These are phyloP conservation scores for Disparrhopalites patrizii DNA, from an alignment of 2,888 invertebrate genomes.

Conservation along the genomic window DNA sequence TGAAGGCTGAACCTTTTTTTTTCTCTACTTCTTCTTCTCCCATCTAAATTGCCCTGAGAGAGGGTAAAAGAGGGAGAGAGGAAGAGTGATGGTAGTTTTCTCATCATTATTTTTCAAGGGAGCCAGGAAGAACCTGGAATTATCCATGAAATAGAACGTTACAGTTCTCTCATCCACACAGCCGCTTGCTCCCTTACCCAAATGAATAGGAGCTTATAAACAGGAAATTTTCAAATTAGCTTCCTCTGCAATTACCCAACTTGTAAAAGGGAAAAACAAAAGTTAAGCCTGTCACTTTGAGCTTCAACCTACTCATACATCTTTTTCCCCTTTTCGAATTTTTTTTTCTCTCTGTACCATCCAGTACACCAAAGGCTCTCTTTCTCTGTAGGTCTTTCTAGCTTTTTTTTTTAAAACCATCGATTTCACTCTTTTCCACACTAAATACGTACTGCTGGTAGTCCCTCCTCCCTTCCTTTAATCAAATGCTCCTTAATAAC, in stretches of 20 bases:
- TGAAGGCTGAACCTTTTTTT: conserved; percentile 38
- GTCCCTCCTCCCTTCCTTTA: no score
- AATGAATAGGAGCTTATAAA: conserved; percentile 41
- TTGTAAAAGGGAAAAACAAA: conserved; percentile 12
- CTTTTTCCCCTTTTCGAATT: neutral
- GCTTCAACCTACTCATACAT: conserved; percentile 7
- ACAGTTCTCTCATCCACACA: conserved; percentile 26
- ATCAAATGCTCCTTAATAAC: no score
- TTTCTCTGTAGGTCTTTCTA: no score
- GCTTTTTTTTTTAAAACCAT: no score
- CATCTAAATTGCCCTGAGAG: no score
- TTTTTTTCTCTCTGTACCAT: neutral
- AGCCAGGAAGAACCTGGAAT: conserved; percentile 27
- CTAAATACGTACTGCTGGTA: no score
- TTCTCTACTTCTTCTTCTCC: no score
- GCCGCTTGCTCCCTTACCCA: conserved; percentile 20
- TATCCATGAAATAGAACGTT: conserved; percentile 36
- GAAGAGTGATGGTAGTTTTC: conserved; percentile 38
- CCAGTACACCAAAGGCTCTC: neutral
- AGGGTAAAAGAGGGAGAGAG: no score
- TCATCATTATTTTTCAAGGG: conserved; percentile 29
- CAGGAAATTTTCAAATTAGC: conserved; percentile 47
- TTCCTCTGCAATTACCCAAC: conserved; percentile 42
- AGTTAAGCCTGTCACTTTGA: conserved; percentile 20
- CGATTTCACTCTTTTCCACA: neutral